phyloP scores from a whole-genome alignment of 2,888 invertebrate genomes.

The Erebia ligea region DNA sequence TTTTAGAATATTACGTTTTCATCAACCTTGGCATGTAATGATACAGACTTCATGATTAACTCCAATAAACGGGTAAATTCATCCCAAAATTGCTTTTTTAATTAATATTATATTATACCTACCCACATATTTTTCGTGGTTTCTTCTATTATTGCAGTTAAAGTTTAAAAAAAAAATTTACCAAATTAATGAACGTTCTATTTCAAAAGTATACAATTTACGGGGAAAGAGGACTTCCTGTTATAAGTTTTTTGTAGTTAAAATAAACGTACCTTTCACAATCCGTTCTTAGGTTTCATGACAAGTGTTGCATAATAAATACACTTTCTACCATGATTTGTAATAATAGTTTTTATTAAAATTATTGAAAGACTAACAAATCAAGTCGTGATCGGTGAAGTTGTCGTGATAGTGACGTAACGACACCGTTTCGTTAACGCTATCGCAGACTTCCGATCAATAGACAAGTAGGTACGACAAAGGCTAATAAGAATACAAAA shows the following conservation, averaged over 20 bases:
- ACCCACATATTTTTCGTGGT: too few relatives aligned
- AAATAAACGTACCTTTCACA: not conserved
- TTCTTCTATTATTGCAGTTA: not conserved
- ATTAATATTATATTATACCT: not conserved
- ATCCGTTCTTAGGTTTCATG: not conserved
- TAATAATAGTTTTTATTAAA: constrained; percentile 28
- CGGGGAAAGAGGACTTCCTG: not conserved
- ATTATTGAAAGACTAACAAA: constrained; percentile 35
- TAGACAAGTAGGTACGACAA: too few relatives aligned
- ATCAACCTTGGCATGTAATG: not conserved
- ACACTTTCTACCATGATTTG: constrained; percentile 32
- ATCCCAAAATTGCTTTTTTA: not conserved
- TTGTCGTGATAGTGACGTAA: constrained; percentile 51
- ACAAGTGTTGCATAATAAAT: constrained; percentile 27
- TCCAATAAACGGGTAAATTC: not conserved
- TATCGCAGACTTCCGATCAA: too few relatives aligned
- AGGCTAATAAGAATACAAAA: not conserved
- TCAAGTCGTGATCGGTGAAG: constrained; percentile 30
- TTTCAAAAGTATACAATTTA: not conserved
- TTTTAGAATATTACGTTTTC: not conserved
- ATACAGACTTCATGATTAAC: too few relatives aligned
- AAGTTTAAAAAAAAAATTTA: not conserved
- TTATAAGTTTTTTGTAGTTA: not conserved
- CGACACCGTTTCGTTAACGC: constrained; percentile 45
- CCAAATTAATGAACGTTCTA: not conserved